Base-by-base conservation (phyloP, 2,888 invertebrate species). In the Plemyria rubiginata region DNA sequence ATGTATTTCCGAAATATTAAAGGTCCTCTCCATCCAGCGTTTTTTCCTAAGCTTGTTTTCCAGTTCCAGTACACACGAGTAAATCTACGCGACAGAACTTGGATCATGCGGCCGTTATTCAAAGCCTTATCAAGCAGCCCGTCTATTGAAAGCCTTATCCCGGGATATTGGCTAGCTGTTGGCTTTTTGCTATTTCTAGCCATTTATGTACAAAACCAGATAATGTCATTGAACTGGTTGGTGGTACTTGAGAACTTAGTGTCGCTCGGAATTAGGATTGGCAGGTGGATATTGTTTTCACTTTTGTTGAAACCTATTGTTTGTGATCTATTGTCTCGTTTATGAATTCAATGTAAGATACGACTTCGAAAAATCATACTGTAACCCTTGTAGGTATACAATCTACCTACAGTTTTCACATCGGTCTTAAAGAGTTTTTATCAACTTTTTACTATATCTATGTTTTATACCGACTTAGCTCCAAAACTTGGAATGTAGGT, bases 191-290 rank as follows among this genome's bases (percentile, higher is more conserved):
- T 60, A 49, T 61, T 63, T 54, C 66, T 55, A 58, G 15, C 67
- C 66, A 62, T 67, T 65, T 65, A 68, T 56, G 59, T 64, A 59
- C 60, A 59, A 67, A 68, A 68, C 59, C 29, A 54, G 54, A 63
- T 68, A 66, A 61, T 64, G 67, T 69, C 70, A 64, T 67, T 70
- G 68, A 73, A 67, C 73, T 66, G 51, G 50, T 38, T 38, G 45
- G 16, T 16, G 45, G 45, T 54, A 48, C 52, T 49, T 55, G 15
- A 64, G 68, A 72, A 68, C 57, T 61, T 60, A 68, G 72, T 69
- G 48, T 63, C 60, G 32, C 54, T 13, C 7, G 45, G 57, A 38
- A 52, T 71, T 66, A 50, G 46, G 22, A 45, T 41, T 57, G 12
- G 36, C 56, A 54, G 43, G 56, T 56, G 46, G 29, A 22, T 60